Percentiles rank a stretch among this genome's conserved stretches.
Conservation (phyloP, 2,888 invertebrate species). For the Parapristionchus giblindavisi region DNA sequence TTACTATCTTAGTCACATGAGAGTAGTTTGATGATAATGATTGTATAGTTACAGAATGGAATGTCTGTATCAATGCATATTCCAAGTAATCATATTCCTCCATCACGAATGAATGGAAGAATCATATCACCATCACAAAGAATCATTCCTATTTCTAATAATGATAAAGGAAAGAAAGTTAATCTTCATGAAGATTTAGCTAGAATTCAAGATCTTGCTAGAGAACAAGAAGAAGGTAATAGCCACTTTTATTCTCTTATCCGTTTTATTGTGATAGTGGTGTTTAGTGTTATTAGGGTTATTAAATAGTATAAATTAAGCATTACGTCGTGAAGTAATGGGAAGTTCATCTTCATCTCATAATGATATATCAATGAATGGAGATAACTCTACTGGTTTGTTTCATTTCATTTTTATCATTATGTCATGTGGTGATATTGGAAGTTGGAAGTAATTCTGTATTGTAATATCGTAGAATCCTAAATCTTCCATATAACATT, state of each 20-base stretch:
- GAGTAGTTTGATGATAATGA: too few relatives aligned
- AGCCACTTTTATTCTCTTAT: too few relatives aligned
- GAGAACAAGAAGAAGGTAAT: constrained; percentile 37
- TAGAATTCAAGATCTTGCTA: constrained; percentile 27
- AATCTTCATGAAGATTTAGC: constrained; percentile 33
- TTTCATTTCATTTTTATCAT: too few relatives aligned
- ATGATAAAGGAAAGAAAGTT: constrained; percentile 30
- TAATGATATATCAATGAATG: constrained; percentile 33
- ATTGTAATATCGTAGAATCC: too few relatives aligned
- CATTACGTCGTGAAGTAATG: constrained; percentile 31
- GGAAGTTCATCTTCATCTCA: constrained; percentile 19
- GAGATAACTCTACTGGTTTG: too few relatives aligned
- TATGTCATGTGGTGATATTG: too few relatives aligned
- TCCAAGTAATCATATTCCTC: constrained; percentile 17
- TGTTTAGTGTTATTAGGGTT: background rate
- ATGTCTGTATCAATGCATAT: constrained; percentile 23
- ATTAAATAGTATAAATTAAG: background rate
- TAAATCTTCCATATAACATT: too few relatives aligned
- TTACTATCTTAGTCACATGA: too few relatives aligned
- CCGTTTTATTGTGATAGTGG: too few relatives aligned
- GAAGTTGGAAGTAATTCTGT: too few relatives aligned
- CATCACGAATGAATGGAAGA: constrained; percentile 11
- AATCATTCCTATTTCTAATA: background rate
- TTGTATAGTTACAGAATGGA: too few relatives aligned
- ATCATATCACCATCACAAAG: constrained; percentile 5